These are phyloP conservation scores for Masticophis lateralis DNA, from an alignment of 2,797 vertebrate species.

Conservation along the genomic window DNA sequence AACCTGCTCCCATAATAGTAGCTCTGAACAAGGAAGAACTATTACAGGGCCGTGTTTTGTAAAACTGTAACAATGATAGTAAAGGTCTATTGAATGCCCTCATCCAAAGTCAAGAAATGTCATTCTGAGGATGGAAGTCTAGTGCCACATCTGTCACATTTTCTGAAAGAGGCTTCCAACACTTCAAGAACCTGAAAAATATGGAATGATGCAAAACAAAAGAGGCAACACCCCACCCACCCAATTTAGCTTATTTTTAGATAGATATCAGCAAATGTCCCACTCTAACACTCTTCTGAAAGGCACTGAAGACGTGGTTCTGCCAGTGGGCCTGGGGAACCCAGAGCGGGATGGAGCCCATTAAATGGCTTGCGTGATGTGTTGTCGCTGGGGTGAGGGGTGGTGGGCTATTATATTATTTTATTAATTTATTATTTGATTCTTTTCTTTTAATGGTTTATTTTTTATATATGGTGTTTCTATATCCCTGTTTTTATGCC, in stretches of 20 bases:
- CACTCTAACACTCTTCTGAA: no score
- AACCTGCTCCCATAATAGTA: neutral
- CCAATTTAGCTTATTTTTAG: neutral
- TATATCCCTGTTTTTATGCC: no score
- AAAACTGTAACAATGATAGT: neutral
- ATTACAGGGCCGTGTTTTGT: neutral
- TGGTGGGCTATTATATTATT: no score
- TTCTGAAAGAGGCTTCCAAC: neutral
- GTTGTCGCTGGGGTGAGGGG: no score
- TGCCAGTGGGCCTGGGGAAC: no score
- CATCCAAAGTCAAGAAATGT: neutral
- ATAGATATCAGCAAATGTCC: neutral
- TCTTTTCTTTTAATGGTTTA: no score
- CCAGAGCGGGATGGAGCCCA: no score
- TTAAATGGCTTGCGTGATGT: no score
- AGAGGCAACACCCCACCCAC: neutral
- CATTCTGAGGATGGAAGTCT: neutral
- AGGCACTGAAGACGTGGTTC: no score
- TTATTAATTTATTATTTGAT: no score
- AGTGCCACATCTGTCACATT: neutral
- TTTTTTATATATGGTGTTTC: no score
- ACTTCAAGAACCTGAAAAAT: neutral
- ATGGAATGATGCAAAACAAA: neutral
- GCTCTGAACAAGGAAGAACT: neutral
- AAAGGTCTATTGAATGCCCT: neutral